Evolutionary conservation across 2,888 invertebrate genomes (phyloP).

Genomic region (Drosophila vallismaia): DNA sequence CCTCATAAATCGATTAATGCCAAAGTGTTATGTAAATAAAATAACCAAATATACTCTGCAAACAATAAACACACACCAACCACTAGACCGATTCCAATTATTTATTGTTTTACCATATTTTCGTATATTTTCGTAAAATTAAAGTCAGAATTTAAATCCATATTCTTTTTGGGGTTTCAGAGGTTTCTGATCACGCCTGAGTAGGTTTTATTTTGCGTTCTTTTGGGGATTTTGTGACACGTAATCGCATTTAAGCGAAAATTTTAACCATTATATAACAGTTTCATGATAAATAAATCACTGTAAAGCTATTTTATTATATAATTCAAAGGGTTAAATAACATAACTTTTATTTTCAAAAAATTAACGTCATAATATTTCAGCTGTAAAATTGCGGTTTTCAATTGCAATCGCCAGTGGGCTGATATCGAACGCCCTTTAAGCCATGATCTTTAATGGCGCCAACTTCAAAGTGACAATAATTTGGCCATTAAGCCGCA

Average conservation of each 20-base stretch:
- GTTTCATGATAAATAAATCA: neutral
- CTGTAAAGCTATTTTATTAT: neutral
- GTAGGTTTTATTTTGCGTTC: conserved; percentile 42
- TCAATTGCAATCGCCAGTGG: conserved; percentile 10
- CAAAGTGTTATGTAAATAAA: conserved; percentile 62
- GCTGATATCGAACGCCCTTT: conserved; percentile 9
- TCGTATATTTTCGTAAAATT: conserved; percentile 3
- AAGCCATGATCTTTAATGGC: conserved; percentile 57
- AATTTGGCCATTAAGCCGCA: conserved; percentile 65
- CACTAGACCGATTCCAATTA: conserved; percentile 5
- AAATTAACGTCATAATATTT: conserved; percentile 20
- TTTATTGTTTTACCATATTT: conserved; percentile 24
- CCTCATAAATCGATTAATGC: conserved; percentile 67
- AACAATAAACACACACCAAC: conserved; percentile 7
- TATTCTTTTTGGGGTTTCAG: conserved; percentile 8
- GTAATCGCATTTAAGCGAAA: conserved; percentile 35
- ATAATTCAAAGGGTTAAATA: neutral
- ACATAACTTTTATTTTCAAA: neutral
- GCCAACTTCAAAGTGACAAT: conserved; percentile 76
- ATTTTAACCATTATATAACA: neutral
- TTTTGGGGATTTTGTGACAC: conserved; percentile 19
- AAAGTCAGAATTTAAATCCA: conserved; percentile 40
- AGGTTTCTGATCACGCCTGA: conserved; percentile 24
- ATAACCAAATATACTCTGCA: conserved; percentile 15
- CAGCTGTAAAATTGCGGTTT: conserved; percentile 35